A percentile compares a stretch with the other conserved stretches of the same genome.
Evolutionary conservation across 2,888 invertebrate species (phyloP).

Genomic region (Xestia rhomboidea): DNA sequence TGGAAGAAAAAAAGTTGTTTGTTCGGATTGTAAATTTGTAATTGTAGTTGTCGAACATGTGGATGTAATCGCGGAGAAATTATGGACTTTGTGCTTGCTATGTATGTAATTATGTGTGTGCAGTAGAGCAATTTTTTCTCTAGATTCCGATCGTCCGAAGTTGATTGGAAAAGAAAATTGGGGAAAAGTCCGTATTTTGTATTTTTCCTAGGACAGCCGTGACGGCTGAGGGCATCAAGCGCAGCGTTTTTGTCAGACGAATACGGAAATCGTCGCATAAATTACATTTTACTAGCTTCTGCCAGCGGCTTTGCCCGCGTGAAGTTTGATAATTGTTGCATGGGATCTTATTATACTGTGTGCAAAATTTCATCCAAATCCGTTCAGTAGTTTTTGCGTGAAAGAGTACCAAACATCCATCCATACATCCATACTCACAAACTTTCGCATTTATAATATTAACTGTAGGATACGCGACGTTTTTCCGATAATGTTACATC

Average conservation of each 20-base stretch:
- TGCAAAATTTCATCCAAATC: too few relatives aligned
- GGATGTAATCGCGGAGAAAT: constrained; percentile 10
- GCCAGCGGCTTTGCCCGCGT: too few relatives aligned
- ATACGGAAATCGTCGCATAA: background rate
- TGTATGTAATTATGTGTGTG: constrained; percentile 1
- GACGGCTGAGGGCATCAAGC: too few relatives aligned
- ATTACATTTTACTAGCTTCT: too few relatives aligned
- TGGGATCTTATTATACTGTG: too few relatives aligned
- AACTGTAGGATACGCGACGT: too few relatives aligned
- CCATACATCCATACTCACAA: too few relatives aligned
- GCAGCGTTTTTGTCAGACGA: background rate
- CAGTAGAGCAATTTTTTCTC: background rate
- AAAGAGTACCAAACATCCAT: too few relatives aligned
- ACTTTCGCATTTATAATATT: too few relatives aligned
- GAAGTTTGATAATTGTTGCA: too few relatives aligned
- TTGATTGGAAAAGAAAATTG: background rate
- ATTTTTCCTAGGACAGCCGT: background rate
- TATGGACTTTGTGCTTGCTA: background rate
- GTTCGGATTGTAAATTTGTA: constrained; percentile 21
- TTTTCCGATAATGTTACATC: background rate
- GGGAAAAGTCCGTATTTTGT: background rate
- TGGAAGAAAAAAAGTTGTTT: constrained; percentile 14
- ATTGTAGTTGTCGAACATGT: constrained; percentile 1
- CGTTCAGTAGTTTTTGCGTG: too few relatives aligned
- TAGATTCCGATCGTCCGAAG: background rate